Evolutionary conservation across 2,888 invertebrate species (phyloP), one percentile per base, ranked within the genome.

Genomic region (Muschampia plurimacula): DNA sequence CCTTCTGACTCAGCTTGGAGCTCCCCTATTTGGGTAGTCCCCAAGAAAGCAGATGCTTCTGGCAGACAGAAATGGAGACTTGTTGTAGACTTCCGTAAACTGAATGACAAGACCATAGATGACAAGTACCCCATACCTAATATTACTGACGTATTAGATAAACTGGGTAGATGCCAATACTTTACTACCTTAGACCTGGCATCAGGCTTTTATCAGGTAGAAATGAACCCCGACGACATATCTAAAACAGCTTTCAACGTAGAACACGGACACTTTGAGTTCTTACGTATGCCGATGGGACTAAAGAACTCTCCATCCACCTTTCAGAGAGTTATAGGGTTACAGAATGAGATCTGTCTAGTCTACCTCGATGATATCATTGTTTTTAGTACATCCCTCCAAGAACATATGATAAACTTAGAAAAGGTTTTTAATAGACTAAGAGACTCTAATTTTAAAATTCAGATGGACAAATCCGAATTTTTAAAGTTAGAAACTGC

Each of bases 21-120:
- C 44, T 74, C 78, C 9, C 84, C 83, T n/a, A 75, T 84, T n/a
- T 84, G 82, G 83, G 75, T 85, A 5, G 85, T 85, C 4, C 81
- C 82, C 0, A 82, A 86, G 73, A 84, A 84, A 74, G 59, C 73
- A 5, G 83, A 84, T 62, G 75, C 81, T 0, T 77, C 77, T 0
- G 78, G 78, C 0, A 77, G 76, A 69, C 36, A 59, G 2, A 80
- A 81, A 69, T 78, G 75, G 75, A 70, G 78, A 12, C 32, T 80
- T 62, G 72, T 79, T 5, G 60, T 80, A 7, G 78, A 77, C 15
- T 81, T 74, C 67, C 60, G 80, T 6, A 80, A 80, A 64, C 3
- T 81, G 0, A 83, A 80, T 28, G 79, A 81, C 28, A 78, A 77
- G 52, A 81, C 80, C 0, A 75, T 78, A 9, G 76, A 78, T 9